phyloP scores from a whole-genome alignment of 2,797 vertebrate genomes.

The Chloroceryle amazona region DNA sequence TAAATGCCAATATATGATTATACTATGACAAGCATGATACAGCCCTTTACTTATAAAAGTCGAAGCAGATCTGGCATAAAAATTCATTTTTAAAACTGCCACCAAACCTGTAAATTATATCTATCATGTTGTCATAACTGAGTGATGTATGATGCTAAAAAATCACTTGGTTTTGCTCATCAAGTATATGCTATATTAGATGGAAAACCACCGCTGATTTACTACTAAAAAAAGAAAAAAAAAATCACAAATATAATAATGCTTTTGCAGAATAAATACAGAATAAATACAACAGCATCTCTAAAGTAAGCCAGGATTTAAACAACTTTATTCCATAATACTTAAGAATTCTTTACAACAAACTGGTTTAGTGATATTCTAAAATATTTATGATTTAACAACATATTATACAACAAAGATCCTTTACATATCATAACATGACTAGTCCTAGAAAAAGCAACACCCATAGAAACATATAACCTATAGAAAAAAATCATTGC shows the following conservation, averaged over 20 bases:
- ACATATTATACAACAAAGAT: not conserved
- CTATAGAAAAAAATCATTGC: not conserved
- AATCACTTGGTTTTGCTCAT: not conserved
- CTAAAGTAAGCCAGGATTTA: not conserved
- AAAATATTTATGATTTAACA: not conserved
- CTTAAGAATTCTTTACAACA: not conserved
- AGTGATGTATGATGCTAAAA: not conserved
- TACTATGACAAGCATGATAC: not conserved
- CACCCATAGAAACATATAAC: not conserved
- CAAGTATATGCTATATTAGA: not conserved
- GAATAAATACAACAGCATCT: not conserved
- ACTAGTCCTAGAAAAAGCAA: not conserved
- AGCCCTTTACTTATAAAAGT: not conserved
- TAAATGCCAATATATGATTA: not conserved
- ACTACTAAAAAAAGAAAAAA: not conserved
- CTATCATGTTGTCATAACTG: not conserved
- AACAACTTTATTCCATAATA: not conserved
- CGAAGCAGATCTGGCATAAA: not conserved
- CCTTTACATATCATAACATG: not conserved
- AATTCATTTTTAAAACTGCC: not conserved
- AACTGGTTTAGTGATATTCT: not conserved
- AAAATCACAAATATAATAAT: not conserved
- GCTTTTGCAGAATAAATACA: not conserved
- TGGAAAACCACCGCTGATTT: not conserved
- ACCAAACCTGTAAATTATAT: not conserved